A percentile compares a stretch with the other conserved stretches of the same genome.
phyloP scores from a whole-genome alignment of 1,140 invertebrate species.

The Drosophila sp. region DNA sequence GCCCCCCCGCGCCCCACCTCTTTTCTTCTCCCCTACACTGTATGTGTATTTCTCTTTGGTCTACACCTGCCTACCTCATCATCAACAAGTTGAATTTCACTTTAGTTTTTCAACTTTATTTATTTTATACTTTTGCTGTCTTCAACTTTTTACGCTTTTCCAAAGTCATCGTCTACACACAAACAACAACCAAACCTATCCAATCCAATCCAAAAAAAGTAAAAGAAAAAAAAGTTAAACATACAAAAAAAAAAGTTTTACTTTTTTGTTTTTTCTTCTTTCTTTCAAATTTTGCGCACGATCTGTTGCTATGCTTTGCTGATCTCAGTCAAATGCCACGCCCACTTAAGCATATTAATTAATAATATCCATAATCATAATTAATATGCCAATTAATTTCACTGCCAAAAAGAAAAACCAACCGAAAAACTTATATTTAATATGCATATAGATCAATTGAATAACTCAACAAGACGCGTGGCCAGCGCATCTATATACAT shows the following conservation, averaged over 20 bases:
- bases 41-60: slow-evolving; percentile 27
- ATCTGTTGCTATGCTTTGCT: slow-evolving; percentile 79
- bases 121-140: slow-evolving; percentile 68
- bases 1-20: background rate
- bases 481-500: background rate
- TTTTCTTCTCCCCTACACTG: slow-evolving; percentile 9
- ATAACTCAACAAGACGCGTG: slow-evolving; percentile 17
- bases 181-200: slow-evolving; percentile 1
- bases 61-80: slow-evolving; percentile 38
- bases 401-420: slow-evolving; percentile 25
- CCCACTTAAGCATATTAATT: slow-evolving; percentile 73
- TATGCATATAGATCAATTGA: slow-evolving; percentile 27
- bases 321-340: slow-evolving; percentile 43
- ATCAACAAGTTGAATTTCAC: slow-evolving; percentile 60
- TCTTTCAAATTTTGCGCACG: slow-evolving; percentile 79
- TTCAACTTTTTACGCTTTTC: slow-evolving; percentile 73
- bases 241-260: slow-evolving; percentile 50
- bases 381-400: slow-evolving; percentile 61
- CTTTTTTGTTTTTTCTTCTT: slow-evolving; percentile 53
- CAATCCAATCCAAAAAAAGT: slow-evolving; percentile 30
- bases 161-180: slow-evolving; percentile 64
- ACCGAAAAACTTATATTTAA: background rate
- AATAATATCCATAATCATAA: slow-evolving; percentile 53
- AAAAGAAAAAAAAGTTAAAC: slow-evolving; percentile 15
- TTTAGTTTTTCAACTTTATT: slow-evolving; percentile 75